Conservation (phyloP, 2,888 invertebrate genomes). For the Apomyelois bistriatella region DNA sequence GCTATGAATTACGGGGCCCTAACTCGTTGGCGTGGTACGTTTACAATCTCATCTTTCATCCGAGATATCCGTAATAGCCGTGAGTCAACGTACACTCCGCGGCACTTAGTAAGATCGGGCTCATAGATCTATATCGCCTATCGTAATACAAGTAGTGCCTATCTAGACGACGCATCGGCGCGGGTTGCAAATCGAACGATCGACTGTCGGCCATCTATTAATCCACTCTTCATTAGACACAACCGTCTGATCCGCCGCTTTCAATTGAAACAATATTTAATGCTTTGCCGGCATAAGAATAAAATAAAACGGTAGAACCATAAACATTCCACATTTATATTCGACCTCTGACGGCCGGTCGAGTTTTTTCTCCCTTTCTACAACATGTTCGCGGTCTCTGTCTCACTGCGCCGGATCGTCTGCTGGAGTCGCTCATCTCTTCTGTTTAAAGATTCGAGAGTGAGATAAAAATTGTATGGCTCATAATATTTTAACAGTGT, state of each 20-base stretch:
- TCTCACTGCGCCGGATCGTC: constrained; percentile 71
- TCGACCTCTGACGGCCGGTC: constrained; percentile 73
- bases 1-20: not conserved
- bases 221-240: constrained; percentile 72
- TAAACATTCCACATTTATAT: constrained; percentile 80
- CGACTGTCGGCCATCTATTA: constrained; percentile 59
- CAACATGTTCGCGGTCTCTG: constrained; percentile 40
- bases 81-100: constrained; percentile 15
- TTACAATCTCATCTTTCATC: constrained; percentile 12
- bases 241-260: constrained; percentile 70
- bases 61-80: constrained; percentile 8
- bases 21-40: constrained; percentile 6
- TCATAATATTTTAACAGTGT: constrained; percentile 78
- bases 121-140: constrained; percentile 37
- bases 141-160: constrained; percentile 59
- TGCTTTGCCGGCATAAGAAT: constrained; percentile 69
- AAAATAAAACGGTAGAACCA: constrained; percentile 80
- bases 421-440: constrained; percentile 55
- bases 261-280: constrained; percentile 80
- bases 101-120: constrained; percentile 21
- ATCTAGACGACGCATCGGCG: constrained; percentile 36
- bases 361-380: constrained; percentile 40
- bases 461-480: constrained; percentile 73
- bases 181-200: constrained; percentile 63
- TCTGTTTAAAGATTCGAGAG: constrained; percentile 61